Conservation (phyloP, 2,113 vertebrate species). For the Poicephalus meyeri region DNA sequence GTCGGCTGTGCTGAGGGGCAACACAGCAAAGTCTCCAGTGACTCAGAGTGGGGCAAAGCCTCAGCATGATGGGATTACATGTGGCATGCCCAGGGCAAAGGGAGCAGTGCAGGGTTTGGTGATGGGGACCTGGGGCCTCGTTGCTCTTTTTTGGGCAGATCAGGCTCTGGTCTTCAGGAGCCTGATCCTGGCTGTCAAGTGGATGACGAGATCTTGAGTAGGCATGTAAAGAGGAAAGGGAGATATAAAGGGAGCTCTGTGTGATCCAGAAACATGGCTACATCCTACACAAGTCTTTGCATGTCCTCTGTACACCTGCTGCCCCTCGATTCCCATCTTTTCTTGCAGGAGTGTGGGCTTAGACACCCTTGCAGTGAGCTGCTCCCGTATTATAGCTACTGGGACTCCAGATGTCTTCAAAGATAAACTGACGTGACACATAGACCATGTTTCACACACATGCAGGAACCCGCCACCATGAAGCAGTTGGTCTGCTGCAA, state of each 20-base stretch:
- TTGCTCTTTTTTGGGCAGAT: background rate
- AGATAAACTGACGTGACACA: background rate
- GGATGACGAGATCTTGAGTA: background rate
- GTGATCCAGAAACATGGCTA: background rate
- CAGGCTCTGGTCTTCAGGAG: background rate
- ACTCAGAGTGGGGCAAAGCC: fast-evolving
- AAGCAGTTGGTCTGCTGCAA: background rate
- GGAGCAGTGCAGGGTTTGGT: background rate
- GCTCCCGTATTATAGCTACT: background rate
- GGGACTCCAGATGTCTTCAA: background rate
- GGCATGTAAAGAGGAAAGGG: background rate
- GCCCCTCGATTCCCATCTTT: background rate
- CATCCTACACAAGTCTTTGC: background rate
- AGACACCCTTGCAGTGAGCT: background rate
- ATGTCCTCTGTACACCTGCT: background rate
- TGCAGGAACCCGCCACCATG: background rate
- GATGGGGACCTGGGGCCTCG: fast-evolving
- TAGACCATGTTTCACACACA: background rate
- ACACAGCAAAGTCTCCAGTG: background rate
- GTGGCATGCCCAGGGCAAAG: background rate
- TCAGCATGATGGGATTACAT: background rate
- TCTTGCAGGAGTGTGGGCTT: background rate
- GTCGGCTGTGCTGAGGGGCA: background rate
- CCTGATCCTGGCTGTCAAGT: background rate
- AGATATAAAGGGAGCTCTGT: background rate